Base-by-base conservation (phyloP, 2,888 invertebrate genomes). In the Dorcus parallelipipedus region DNA sequence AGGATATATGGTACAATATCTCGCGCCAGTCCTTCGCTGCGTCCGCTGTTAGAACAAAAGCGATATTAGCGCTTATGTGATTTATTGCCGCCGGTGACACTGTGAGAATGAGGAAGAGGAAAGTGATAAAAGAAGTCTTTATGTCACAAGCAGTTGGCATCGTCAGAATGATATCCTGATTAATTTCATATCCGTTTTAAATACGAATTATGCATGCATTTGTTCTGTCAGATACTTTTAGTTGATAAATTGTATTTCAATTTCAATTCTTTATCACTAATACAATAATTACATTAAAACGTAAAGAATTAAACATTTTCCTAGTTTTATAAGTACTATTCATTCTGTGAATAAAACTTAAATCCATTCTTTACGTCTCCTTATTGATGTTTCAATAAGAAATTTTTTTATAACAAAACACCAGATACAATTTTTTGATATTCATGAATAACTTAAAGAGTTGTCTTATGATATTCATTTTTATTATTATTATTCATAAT, bases 1-100 rank as follows among this genome's bases (percentile, higher is more conserved):
- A 60, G 49, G 48, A 58, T 58, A 54, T 62, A 64, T 60, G 62
- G 56, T 53, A 56, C 57, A 60, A 60, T 58, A 62, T 60, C 55
- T 58, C 57, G 50, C 50, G 50, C 51, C 52, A 57, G 62, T 55
- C 56, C 52, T 54, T 58, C 39, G 49, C 56, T 49, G 59, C 61
- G 59, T 61, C 59, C 57, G 63, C 59, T 59, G 54, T 45, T 58
- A 57, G 62, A 62, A 65, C 60, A 62, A 64, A 62, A 58, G 61
- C 65, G 69, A 72, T 72, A 72, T 72, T 71, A 72, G 69, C 68
- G 66, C 63, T 63, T 58, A 64, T 52, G 65, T 71, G 72, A 73
- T 73, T 73, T 73, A 73, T 73, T 62, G 67, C 63, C 57, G 63
- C 59, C 60, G 66, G 68, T 71, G 71, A 73, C 71, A 71, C 69